Evolutionary conservation across 2,888 invertebrate species (phyloP).

Genomic region (Fabriciana adippe): DNA sequence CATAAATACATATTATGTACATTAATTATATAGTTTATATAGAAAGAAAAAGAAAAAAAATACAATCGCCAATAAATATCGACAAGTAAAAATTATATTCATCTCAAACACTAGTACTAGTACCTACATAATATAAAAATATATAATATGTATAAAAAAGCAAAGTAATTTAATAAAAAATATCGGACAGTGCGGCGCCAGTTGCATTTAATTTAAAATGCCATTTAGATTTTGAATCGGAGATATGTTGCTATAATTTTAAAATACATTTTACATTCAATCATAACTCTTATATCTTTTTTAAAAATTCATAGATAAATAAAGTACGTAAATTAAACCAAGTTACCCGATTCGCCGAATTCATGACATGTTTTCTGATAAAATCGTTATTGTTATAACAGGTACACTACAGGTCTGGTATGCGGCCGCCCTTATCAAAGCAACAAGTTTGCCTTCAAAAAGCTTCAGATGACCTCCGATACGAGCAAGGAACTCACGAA

Average conservation of each 20-base stretch:
- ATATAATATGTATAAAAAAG: background rate
- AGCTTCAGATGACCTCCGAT: conserved; percentile 47
- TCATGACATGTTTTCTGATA: conserved; percentile 32
- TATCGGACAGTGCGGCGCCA: conserved; percentile 33
- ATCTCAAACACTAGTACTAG: conserved; percentile 36
- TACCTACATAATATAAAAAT: conserved; percentile 20
- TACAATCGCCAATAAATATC: background rate
- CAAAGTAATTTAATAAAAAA: conserved; percentile 30
- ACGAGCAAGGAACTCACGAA: conserved; percentile 46
- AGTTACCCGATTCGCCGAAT: conserved; percentile 3
- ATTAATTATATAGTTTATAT: background rate
- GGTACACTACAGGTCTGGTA: conserved; percentile 36
- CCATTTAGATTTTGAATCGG: conserved; percentile 39
- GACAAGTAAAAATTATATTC: background rate
- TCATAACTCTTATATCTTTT: conserved; percentile 16
- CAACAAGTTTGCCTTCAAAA: conserved; percentile 51
- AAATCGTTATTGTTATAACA: conserved; percentile 33
- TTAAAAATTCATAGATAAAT: background rate
- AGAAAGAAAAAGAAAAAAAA: background rate
- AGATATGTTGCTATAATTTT: conserved; percentile 39
- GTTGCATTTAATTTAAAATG: conserved; percentile 40
- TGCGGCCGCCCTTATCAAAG: conserved; percentile 39
- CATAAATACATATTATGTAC: background rate
- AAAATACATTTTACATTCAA: conserved; percentile 25
- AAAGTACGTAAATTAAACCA: conserved; percentile 1